Percentiles rank a stretch among this genome's conserved stretches.
phyloP scores from a whole-genome alignment of 2,113 vertebrate genomes.

The Climacteris rufus region DNA sequence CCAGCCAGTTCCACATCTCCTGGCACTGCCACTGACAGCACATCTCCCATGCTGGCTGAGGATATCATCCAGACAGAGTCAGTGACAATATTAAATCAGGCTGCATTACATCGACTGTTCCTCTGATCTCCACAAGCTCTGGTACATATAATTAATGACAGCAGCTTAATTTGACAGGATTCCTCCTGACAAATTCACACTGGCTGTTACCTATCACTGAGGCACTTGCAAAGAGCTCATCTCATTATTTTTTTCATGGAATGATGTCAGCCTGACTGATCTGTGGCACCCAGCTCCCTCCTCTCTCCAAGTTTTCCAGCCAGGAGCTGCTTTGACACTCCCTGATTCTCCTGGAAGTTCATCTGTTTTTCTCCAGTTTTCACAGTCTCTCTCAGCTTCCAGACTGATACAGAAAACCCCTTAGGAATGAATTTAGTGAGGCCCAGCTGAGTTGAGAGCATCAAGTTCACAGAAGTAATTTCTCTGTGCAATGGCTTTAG shows the following conservation, averaged over 20 bases:
- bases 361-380: background rate
- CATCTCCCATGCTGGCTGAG: background rate
- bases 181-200: background rate
- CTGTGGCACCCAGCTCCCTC: background rate
- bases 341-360: background rate
- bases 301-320: background rate
- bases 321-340: background rate
- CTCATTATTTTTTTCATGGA: background rate
- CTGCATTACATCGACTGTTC: background rate
- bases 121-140: background rate
- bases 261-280: background rate
- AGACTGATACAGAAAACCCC: background rate
- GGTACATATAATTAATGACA: background rate
- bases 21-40: background rate
- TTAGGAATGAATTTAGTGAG: background rate
- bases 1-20: background rate
- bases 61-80: background rate
- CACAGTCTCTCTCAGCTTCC: background rate
- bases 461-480: background rate
- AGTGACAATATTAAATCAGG: background rate
- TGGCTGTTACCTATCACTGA: background rate
- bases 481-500: background rate
- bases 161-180: background rate
- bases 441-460: background rate
- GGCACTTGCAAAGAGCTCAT: background rate